Evolutionary conservation across 1,140 invertebrate genomes (phyloP).

Genomic region (Lordiphosa stackelbergi): DNA sequence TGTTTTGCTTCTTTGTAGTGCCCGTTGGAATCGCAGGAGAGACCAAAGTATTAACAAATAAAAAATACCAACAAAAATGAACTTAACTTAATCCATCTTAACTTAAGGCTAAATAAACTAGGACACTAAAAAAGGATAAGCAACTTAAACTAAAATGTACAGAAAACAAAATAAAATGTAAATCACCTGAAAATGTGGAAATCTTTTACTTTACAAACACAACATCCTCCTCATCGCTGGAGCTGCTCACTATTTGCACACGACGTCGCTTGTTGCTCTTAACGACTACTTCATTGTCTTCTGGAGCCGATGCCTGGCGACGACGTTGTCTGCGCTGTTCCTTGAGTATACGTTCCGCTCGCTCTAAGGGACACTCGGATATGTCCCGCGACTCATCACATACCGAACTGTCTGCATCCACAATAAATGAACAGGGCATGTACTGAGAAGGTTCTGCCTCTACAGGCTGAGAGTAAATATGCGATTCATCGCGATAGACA

Average conservation of each 20-base stretch:
- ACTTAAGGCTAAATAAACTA: too few species aligned
- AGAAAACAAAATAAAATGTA: too few species aligned
- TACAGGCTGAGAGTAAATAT: constrained; percentile 63
- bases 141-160: too few species aligned
- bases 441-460: constrained; percentile 59
- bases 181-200: too few species aligned
- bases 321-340: constrained; percentile 43
- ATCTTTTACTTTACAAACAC: constrained; percentile 15
- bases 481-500: constrained; percentile 45
- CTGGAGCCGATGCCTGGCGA: neutral
- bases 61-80: too few species aligned
- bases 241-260: constrained; percentile 40
- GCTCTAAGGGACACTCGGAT: constrained; percentile 61
- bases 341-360: constrained; percentile 70
- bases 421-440: constrained; percentile 60
- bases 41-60: too few species aligned
- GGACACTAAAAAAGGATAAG: too few species aligned
- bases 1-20: too few species aligned
- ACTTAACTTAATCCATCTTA: too few species aligned
- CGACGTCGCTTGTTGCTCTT: constrained; percentile 31
- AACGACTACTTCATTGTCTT: neutral
- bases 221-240: constrained; percentile 49
- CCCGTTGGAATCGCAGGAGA: too few species aligned
- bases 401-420: constrained; percentile 32
- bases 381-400: constrained; percentile 19